phyloP scores from a whole-genome alignment of 2,888 invertebrate species.

The Melanchra persicariae region DNA sequence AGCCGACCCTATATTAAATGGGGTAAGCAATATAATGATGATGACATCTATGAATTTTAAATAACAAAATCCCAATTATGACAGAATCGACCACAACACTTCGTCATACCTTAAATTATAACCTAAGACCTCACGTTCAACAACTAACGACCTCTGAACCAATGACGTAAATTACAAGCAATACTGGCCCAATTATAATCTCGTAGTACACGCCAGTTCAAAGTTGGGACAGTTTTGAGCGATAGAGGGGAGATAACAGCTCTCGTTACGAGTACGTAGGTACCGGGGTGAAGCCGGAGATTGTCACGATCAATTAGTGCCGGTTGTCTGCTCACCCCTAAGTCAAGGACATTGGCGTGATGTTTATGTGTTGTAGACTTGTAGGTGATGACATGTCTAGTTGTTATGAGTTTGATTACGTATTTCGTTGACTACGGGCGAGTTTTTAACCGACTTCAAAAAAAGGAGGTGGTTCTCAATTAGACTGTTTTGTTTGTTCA shows the following conservation, averaged over 20 bases:
- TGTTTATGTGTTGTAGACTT: slow-evolving; percentile 21
- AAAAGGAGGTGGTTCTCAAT: no score
- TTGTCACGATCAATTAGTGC: slow-evolving; percentile 57
- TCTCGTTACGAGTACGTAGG: slow-evolving; percentile 40
- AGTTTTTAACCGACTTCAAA: no score
- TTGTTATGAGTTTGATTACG: background rate
- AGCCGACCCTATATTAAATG: background rate
- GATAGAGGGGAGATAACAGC: slow-evolving; percentile 51
- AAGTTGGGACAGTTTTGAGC: slow-evolving; percentile 52
- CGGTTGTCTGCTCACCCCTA: slow-evolving; percentile 33
- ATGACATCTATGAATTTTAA: no score
- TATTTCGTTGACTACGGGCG: background rate
- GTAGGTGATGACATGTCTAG: background rate
- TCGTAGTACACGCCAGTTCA: slow-evolving; percentile 21
- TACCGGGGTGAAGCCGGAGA: slow-evolving; percentile 29
- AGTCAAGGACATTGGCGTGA: slow-evolving; percentile 39
- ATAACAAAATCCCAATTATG: background rate
- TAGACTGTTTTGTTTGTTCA: no score
- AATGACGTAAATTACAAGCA: slow-evolving; percentile 35
- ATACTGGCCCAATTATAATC: slow-evolving; percentile 52
- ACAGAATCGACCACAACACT: background rate
- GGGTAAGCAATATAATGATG: no score
- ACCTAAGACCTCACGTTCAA: background rate
- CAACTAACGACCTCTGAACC: background rate
- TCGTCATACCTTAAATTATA: background rate